phyloP scores from a whole-genome alignment of 2,113 vertebrate species.

The Gasterosteus aculeatus region DNA sequence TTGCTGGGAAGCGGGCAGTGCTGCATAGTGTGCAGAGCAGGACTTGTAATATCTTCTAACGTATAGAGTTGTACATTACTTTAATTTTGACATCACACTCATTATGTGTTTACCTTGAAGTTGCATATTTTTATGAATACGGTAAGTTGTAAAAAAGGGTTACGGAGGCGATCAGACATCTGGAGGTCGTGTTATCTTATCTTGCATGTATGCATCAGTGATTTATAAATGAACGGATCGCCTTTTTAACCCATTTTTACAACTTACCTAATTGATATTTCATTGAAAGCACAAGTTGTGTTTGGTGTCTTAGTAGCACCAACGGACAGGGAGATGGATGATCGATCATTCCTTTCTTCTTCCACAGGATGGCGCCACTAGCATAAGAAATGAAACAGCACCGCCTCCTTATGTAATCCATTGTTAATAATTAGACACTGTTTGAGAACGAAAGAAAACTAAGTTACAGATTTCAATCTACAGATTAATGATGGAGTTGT shows the following conservation, averaged over 20 bases:
- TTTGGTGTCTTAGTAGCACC: background rate
- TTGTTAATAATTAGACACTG: background rate
- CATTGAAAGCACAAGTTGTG: background rate
- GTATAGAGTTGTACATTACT: background rate
- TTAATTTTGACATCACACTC: background rate
- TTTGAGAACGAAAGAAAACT: background rate
- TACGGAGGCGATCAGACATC: too few species aligned
- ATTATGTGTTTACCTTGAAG: background rate
- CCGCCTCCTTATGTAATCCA: background rate
- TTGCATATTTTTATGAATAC: background rate
- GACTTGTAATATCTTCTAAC: background rate
- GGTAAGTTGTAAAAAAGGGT: too few species aligned
- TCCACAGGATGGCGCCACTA: conserved; percentile 60
- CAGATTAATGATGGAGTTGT: background rate
- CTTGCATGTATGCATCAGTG: background rate
- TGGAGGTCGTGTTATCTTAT: background rate
- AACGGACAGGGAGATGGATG: background rate
- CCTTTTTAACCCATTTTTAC: background rate
- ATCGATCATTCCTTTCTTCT: background rate
- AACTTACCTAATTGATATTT: background rate
- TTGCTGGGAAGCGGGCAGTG: background rate
- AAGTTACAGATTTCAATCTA: background rate
- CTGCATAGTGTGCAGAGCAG: background rate
- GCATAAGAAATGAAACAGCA: conserved; percentile 1
- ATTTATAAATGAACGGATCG: background rate